These are phyloP conservation scores for Odontamblyopus rebecca DNA, from an alignment of 2,797 vertebrate species.

Conservation along the genomic window DNA sequence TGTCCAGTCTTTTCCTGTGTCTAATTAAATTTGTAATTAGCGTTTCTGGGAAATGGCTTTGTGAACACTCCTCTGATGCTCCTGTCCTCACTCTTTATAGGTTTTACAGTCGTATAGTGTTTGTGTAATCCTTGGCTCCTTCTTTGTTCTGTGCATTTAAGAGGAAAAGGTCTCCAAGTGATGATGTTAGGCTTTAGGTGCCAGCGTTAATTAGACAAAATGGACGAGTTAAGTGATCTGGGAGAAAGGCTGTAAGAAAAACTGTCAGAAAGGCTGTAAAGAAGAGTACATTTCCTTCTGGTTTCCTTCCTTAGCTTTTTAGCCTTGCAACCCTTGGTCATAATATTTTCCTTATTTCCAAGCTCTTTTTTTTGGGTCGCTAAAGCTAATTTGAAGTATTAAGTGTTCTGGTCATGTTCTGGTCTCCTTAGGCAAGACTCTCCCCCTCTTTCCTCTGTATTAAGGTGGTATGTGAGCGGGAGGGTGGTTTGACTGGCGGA, in stretches of 20 bases:
- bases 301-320: no score
- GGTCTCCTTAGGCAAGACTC: no score
- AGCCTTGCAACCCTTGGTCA: no score
- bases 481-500: no score
- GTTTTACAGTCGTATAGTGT: conserved; percentile 5
- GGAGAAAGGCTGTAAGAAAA: no score
- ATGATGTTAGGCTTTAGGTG: conserved; percentile 10
- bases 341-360: no score
- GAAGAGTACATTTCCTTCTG: neutral
- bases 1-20: conserved; percentile 24
- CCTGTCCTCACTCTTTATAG: conserved; percentile 15
- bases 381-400: no score
- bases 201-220: neutral
- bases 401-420: no score
- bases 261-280: no score
- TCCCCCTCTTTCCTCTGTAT: no score
- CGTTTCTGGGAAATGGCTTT: conserved; percentile 26
- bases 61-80: conserved; percentile 14
- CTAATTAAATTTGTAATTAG: conserved; percentile 50
- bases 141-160: conserved; percentile 1
- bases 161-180: neutral
- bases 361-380: no score
- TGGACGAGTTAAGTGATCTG: neutral
- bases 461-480: no score
- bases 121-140: conserved; percentile 10